These are phyloP conservation scores for Camponotus vicinus DNA, from an alignment of 1,140 invertebrate genomes.

Conservation along the genomic window DNA sequence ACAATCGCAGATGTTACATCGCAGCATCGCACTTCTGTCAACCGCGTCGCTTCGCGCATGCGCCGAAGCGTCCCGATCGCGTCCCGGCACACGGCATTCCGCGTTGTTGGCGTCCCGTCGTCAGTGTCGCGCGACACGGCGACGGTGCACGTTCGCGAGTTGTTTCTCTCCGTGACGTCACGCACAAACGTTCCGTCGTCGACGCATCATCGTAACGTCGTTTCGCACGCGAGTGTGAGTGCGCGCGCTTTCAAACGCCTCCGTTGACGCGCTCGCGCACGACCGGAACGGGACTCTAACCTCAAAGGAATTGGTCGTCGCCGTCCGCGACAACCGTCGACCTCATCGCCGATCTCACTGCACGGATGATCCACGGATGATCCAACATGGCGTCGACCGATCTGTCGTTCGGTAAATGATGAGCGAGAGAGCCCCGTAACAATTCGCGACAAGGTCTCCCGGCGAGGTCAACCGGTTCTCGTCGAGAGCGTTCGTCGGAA, in stretches of 20 bases:
- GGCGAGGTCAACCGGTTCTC: conserved; percentile 73
- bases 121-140: conserved; percentile 80
- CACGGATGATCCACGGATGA: conserved; percentile 75
- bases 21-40: too few relatives aligned
- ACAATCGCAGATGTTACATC: too few relatives aligned
- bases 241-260: not conserved
- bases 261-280: not conserved
- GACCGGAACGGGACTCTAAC: conserved; percentile 11
- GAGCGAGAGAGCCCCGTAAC: conserved; percentile 51
- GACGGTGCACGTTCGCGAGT: conserved; percentile 71
- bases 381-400: conserved; percentile 86
- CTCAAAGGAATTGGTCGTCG: not conserved
- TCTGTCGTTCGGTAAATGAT: conserved; percentile 85
- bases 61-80: not conserved
- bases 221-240: conserved; percentile 39
- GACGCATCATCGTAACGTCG: conserved; percentile 42
- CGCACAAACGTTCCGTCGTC: not conserved
- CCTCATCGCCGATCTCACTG: conserved; percentile 27
- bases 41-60: too few relatives aligned
- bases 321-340: conserved; percentile 34
- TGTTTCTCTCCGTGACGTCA: conserved; percentile 33
- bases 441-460: conserved; percentile 64
- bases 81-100: not conserved
- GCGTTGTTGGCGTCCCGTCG: not conserved
- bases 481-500: conserved; percentile 28